Conservation (phyloP, 2,888 invertebrate species). For the Petrophora chlorosata region DNA sequence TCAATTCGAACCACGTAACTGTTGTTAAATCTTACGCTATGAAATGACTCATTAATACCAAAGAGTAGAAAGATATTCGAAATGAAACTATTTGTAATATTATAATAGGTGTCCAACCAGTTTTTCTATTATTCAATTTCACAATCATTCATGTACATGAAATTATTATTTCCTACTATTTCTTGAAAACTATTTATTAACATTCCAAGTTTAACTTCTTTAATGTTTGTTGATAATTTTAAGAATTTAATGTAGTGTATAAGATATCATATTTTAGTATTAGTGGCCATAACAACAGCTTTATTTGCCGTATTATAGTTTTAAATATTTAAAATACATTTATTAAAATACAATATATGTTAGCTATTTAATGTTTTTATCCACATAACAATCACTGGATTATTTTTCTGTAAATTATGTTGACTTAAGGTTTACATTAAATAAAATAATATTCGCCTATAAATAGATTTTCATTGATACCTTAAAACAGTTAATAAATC, state of each 20-base stretch:
- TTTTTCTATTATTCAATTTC: conserved; percentile 62
- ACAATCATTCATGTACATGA: conserved; percentile 59
- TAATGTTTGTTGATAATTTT: conserved; percentile 59
- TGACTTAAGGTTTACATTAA: conserved; percentile 73
- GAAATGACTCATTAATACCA: conserved; percentile 50
- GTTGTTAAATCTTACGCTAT: conserved; percentile 34
- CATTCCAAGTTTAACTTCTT: conserved; percentile 61
- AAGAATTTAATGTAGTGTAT: conserved; percentile 60
- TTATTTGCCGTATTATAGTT: conserved; percentile 39
- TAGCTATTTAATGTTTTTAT: conserved; percentile 35
- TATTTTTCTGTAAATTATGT: conserved; percentile 61
- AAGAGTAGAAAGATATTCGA: conserved; percentile 44
- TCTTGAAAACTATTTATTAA: conserved; percentile 42
- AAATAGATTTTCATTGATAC: conserved; percentile 49
- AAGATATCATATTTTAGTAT: conserved; percentile 56
- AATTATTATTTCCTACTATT: conserved; percentile 33
- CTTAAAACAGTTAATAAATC: too few species aligned
- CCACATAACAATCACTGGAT: conserved; percentile 41
- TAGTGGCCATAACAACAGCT: conserved; percentile 52
- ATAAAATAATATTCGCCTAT: conserved; percentile 78
- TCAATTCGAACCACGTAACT: conserved; percentile 31
- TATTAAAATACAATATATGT: conserved; percentile 7
- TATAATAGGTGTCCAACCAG: conserved; percentile 61
- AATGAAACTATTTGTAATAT: conserved; percentile 49
- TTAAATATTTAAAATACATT: conserved; percentile 16